Base-by-base conservation (phyloP, 2,797 vertebrate genomes). In the Cynodonichthys magdalenae region DNA sequence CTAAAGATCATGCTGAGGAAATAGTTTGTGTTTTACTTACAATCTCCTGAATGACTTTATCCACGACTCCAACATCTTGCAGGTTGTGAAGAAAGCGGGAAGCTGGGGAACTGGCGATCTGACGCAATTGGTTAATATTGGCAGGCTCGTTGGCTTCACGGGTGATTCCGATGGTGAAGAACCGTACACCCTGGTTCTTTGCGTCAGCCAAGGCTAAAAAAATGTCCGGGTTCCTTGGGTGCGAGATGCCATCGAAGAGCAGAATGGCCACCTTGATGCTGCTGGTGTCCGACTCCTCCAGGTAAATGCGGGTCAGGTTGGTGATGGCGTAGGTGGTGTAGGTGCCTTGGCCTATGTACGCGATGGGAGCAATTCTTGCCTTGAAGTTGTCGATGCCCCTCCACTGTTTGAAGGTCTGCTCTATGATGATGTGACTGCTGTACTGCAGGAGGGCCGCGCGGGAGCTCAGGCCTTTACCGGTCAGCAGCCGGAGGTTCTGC, bases 291-390 rank as follows among this genome's bases (percentile, higher is more conserved):
- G 95, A 95, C 89, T 97, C 95, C 9, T 93, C 93, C 87, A 92
- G 63, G 73, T 95, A 97, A 19, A 97, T 90, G 7, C 90, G 92
- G 9, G 96, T 97, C 53, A 97, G 91, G 88, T 97, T 97, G 73
- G 95, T 96, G 84, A 97, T 95, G 74, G 96, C 96, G 0, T 96
- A 97, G 50, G 95, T 96, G 64, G 94, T 94, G 74, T 95, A 96
- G 71, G 95, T 96, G 61, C 95, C 96, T 0, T 97, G 95, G 28
- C 96, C 96, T 14, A 96, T 96, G 79, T 94, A 95, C 1, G 61
- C 45, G 14, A 97, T 93, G 12, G 95, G 92, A 15, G 83, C 59
- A 9, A 96, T 66, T 10, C 69, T 87, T 42, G 93, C 84, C 83
- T 93, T 95, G 87, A 97, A 96, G 64, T 90, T 83, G 15, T 93